Base-by-base conservation (phyloP, 2,888 invertebrate genomes). In the Scaptomyza polygonia region DNA sequence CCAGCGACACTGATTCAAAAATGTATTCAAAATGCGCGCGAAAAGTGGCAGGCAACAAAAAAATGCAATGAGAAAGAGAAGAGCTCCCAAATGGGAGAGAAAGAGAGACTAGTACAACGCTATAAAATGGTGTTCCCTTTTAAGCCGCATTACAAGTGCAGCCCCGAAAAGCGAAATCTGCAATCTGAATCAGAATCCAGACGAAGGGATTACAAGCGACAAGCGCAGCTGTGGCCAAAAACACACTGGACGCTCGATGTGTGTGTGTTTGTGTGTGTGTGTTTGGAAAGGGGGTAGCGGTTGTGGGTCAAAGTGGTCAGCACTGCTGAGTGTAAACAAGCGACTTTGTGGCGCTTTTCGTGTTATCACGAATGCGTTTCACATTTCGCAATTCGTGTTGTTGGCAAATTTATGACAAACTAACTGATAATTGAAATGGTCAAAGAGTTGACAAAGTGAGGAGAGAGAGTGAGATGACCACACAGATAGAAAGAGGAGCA, bases 101-200 rank as follows among this genome's bases (percentile, higher is more conserved):
- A 4, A 30, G 30, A 4, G 30, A 14, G 39, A 36, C 32, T 11
- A 52, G 5, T 25, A 4, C 5, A 25, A 25, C 48, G 58, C 70
- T 45, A 80, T 73, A 67, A 77, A 77, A 69, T 68, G 51, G 66
- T 25, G 55, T 57, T 56, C 58, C 25, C 67, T 65, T 65, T 84
- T 82, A 82, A 82, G 87, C 82, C 85, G 82, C 87, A 82, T 82
- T 82, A 82, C 81, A 82, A 82, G 87, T 81, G 85, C 81, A 84
- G 78, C 55, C 36, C 39, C 61, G 18, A 48, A 18, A 48, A 32
- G 18, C 32, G 9, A 32, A 39, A 39, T 39, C 8, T 9, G 39
- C 16, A 39, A 14, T n/a, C 39, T 4, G 39, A 39, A 39, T 39
- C 39, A 39, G 39, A 39, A 16, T 39, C 39, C 45, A 59, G 67